phyloP scores from a whole-genome alignment of 2,797 vertebrate species.

The Melanotaenia pygmaea region DNA sequence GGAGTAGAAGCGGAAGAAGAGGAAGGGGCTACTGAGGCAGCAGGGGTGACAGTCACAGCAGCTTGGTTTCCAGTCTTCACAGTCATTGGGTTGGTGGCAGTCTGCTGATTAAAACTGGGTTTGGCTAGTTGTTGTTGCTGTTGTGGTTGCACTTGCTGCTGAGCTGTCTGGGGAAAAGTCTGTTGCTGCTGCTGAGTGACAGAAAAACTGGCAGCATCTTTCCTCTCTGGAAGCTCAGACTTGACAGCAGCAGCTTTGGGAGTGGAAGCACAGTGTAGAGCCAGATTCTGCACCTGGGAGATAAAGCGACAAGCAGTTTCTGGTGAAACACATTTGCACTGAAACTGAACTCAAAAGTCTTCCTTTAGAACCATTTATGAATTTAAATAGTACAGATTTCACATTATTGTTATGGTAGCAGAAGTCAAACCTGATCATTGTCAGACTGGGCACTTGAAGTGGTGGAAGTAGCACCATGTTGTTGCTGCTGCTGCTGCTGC shows the following conservation, averaged over 20 bases:
- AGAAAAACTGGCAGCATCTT: conserved; percentile 85
- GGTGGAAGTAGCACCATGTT: conserved; percentile 86
- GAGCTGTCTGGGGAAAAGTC: conserved; percentile 81
- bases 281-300: conserved; percentile 93
- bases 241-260: conserved; percentile 79
- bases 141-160: conserved; percentile 76
- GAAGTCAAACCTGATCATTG: conserved; percentile 89
- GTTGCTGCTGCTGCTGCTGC: conserved; percentile 74
- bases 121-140: conserved; percentile 77
- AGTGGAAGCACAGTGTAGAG: conserved; percentile 89
- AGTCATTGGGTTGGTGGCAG: conserved; percentile 62
- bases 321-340: background rate
- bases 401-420: background rate
- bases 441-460: conserved; percentile 86
- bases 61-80: conserved; percentile 76
- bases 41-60: conserved; percentile 67
- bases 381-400: conserved; percentile 6
- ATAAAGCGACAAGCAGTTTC: conserved; percentile 12
- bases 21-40: conserved; percentile 72
- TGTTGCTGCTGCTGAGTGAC: conserved; percentile 88
- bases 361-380: background rate
- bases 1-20: conserved; percentile 75
- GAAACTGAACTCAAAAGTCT: background rate
- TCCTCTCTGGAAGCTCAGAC: conserved; percentile 84
- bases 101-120: conserved; percentile 71